These are phyloP conservation scores for Eupsittula cactorum DNA, from an alignment of 2,113 vertebrate species.

Conservation along the genomic window DNA sequence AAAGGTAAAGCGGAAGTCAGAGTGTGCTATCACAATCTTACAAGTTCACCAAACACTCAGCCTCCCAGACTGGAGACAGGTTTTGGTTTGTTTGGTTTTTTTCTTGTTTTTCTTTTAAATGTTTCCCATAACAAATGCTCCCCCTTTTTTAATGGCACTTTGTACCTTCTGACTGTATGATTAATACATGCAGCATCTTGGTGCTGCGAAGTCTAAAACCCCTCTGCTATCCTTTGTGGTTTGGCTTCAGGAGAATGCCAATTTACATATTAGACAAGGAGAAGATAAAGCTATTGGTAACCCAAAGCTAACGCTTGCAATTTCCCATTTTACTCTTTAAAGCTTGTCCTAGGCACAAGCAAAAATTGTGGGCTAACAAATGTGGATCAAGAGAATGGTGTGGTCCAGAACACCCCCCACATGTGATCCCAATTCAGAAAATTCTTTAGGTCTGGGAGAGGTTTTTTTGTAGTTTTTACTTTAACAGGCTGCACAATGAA, in stretches of 20 bases:
- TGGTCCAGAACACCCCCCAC: not conserved
- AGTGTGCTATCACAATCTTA: not conserved
- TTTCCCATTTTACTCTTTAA: not conserved
- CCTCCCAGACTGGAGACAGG: not conserved
- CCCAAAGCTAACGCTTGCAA: not conserved
- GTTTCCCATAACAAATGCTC: not conserved
- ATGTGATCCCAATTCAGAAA: not conserved
- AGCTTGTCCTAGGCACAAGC: not conserved
- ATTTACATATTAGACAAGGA: not conserved
- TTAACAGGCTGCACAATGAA: not conserved
- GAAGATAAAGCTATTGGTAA: not conserved
- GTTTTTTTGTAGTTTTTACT: not conserved
- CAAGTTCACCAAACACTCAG: not conserved
- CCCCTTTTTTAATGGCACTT: not conserved
- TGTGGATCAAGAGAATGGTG: not conserved
- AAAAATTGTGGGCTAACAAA: not conserved
- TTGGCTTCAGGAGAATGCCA: not conserved
- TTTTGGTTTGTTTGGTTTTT: not conserved
- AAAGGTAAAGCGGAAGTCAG: not conserved
- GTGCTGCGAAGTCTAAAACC: not conserved
- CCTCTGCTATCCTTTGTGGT: not conserved
- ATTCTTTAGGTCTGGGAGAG: not conserved
- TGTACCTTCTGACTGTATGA: not conserved
- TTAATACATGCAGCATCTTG: not conserved
- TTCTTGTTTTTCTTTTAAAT: not conserved